Evolutionary conservation across 2,888 invertebrate genomes (phyloP).

Genomic region (Eurytoma adleriae): DNA sequence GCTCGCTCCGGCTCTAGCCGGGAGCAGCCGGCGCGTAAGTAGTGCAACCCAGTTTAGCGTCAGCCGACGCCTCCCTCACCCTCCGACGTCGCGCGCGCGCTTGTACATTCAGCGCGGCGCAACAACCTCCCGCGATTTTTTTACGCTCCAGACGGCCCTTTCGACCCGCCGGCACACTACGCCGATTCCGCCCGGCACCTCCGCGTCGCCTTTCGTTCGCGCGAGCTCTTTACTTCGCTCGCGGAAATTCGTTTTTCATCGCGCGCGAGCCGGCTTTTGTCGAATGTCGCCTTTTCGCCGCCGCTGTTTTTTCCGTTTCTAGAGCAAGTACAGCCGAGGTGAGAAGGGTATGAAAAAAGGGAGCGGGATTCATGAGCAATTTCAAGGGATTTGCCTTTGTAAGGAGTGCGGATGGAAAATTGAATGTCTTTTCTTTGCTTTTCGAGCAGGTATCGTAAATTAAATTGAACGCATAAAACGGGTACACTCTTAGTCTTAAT

Average conservation of each 20-base stretch:
- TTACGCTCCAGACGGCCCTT: conserved; percentile 26
- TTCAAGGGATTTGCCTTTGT: no score
- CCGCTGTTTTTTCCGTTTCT: no score
- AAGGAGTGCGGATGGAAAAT: no score
- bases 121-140: conserved; percentile 35
- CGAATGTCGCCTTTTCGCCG: no score
- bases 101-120: conserved; percentile 9
- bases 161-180: conserved; percentile 29
- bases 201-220: no score
- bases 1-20: conserved; percentile 1
- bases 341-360: background rate
- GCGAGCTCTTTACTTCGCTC: background rate
- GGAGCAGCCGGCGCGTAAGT: conserved; percentile 60
- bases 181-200: conserved; percentile 26
- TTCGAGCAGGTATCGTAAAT: no score
- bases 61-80: conserved; percentile 61
- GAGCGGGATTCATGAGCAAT: no score
- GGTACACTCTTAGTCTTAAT: background rate
- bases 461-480: no score
- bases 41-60: conserved; percentile 69
- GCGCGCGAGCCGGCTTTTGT: no score
- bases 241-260: background rate
- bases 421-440: no score
- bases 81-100: conserved; percentile 51
- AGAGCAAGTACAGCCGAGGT: background rate